These are phyloP conservation scores for Heliconius sara DNA, from an alignment of 2,888 invertebrate species.

Conservation along the genomic window DNA sequence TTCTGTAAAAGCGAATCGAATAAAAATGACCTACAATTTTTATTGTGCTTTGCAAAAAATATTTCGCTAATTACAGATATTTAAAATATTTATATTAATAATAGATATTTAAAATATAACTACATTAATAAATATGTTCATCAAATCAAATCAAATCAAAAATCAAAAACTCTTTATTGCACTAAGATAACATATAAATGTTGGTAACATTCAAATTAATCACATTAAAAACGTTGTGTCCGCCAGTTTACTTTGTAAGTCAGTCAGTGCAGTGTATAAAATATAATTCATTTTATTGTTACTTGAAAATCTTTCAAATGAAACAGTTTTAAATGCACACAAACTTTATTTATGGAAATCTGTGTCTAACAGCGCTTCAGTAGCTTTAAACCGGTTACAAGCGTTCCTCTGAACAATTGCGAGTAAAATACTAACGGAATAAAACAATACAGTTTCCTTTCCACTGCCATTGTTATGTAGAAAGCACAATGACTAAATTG, in stretches of 20 bases:
- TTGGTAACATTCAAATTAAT: not conserved
- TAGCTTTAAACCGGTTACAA: conserved; percentile 25
- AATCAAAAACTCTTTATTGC: no score
- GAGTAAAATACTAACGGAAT: conserved; percentile 34
- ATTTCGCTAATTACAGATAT: not conserved
- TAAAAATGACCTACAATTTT: not conserved
- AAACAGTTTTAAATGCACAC: not conserved
- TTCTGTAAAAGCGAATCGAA: not conserved
- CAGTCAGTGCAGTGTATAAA: no score
- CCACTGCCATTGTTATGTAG: conserved; percentile 35
- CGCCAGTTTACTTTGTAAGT: no score
- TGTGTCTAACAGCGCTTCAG: conserved; percentile 19
- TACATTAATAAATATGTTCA: not conserved
- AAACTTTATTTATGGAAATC: conserved; percentile 22
- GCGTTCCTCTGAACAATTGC: conserved; percentile 27
- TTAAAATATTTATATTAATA: not conserved
- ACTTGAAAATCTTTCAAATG: conserved; percentile 5
- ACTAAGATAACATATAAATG: no score
- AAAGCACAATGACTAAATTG: conserved; percentile 39
- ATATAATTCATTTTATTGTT: not conserved
- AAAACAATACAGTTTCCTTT: conserved; percentile 39
- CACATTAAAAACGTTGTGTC: not conserved
- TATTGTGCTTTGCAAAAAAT: not conserved
- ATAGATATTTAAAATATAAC: no score
- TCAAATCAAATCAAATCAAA: no score